Conservation (phyloP, 35 echinoderm and acorn worm species). For the Lytechinus variegatus region DNA sequence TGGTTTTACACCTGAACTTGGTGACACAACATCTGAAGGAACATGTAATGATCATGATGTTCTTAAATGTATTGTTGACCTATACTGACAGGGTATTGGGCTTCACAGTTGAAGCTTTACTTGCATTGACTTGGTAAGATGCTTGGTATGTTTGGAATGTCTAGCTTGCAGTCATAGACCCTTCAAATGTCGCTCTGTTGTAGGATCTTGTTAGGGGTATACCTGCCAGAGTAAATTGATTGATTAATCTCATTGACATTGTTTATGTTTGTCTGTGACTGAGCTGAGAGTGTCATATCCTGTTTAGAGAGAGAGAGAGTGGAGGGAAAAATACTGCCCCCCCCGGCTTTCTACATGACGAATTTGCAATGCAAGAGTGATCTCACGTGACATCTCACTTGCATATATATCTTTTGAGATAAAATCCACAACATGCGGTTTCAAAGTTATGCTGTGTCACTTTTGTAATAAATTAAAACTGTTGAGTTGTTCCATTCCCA, state of each 20-base stretch:
- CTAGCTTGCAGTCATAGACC: not conserved
- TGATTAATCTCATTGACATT: not conserved
- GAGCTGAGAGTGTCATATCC: not conserved
- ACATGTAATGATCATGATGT: not conserved
- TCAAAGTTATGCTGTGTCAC: too few relatives aligned
- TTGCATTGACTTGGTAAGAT: not conserved
- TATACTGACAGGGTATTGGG: not conserved
- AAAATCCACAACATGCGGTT: too few relatives aligned
- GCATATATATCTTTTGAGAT: too few relatives aligned
- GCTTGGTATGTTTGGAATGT: not conserved
- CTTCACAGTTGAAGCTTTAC: not conserved
- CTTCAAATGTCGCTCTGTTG: not conserved
- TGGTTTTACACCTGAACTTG: too few relatives aligned
- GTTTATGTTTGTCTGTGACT: not conserved
- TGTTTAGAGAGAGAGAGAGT: too few relatives aligned
- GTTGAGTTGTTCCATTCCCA: too few relatives aligned
- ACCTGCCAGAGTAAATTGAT: not conserved
- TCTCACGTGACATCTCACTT: too few relatives aligned
- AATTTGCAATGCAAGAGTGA: too few relatives aligned
- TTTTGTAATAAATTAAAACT: too few relatives aligned
- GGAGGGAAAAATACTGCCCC: too few relatives aligned
- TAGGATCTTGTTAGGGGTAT: not conserved
- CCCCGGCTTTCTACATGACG: too few relatives aligned
- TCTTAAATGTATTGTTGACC: not conserved
- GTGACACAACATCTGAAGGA: too few relatives aligned